A percentile compares a stretch with the other conserved stretches of the same genome.
Conservation (phyloP, 2,113 vertebrate genomes). For the Pontoporia blainvillei region DNA sequence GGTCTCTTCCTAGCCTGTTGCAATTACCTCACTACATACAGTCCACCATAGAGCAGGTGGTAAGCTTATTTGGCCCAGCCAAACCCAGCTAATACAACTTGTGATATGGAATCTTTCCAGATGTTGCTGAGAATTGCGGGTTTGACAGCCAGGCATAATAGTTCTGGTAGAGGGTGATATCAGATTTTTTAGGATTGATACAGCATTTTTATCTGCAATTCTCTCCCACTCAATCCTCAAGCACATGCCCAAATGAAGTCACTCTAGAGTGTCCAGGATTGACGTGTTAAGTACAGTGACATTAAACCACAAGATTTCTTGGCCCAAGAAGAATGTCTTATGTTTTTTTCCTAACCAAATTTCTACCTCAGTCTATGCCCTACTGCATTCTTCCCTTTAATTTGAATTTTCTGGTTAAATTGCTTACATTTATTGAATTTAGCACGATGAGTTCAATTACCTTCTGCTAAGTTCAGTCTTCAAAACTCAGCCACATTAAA, state of each 20-base stretch:
- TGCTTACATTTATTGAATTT: constrained; percentile 15
- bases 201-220: constrained; percentile 4
- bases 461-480: constrained; percentile 20
- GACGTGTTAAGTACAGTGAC: not conserved
- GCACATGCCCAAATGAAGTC: not conserved
- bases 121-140: not conserved
- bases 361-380: not conserved
- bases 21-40: not conserved
- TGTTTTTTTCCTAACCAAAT: not conserved
- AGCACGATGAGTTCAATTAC: constrained; percentile 7
- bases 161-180: not conserved
- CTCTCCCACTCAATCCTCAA: not conserved
- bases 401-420: constrained; percentile 41
- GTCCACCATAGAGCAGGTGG: not conserved
- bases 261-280: not conserved
- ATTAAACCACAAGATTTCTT: not conserved
- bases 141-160: not conserved
- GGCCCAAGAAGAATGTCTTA: not conserved
- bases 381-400: constrained; percentile 7
- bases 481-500: not conserved
- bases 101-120: constrained; percentile 25
- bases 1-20: not conserved
- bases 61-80: not conserved
- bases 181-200: not conserved
- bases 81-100: not conserved